Base-by-base conservation (phyloP, 2,797 vertebrate genomes). In the Epinephelus awoara region DNA sequence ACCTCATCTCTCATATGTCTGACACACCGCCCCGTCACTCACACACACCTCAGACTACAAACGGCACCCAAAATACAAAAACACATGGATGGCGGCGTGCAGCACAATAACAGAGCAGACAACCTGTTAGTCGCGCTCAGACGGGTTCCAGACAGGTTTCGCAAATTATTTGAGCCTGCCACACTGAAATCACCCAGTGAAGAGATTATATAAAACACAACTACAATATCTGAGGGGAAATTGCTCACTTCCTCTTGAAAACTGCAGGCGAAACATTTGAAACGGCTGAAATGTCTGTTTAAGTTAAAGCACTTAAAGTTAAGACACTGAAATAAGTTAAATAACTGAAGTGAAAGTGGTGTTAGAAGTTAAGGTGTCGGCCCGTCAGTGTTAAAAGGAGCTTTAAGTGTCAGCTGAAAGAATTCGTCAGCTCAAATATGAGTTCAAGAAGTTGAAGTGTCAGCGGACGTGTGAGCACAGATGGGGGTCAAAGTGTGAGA, bases 1-100 rank as follows among this genome's bases (percentile, higher is more conserved):
- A 80, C 84, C 77, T 85, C 82, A 58, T 85, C 54, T 66, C 72
- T 89, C 85, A 75, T 67, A 73, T 59, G 66, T 67, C 73, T 80
- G 68, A 42, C 80, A 72, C 82, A 71, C 67, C 38, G 7, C 44
- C 49, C 62, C 25, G 83, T 87, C 86, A 83, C 71, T 75, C 82
- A 76, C 64, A 72, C 70, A 25, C 8, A 59, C 70, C 76, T 73
- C 70, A 19, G 66, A 82, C 73, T 80, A 56, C 74, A 84, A 67
- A 72, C 73, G 13, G 67, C 63, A 52, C 25, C 55, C 59, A 21
- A 67, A 66, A 65, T 61, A 72, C 58, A 58, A 55, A 72, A 67
- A 75, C 68, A 55, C 3, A 42, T 42, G 59, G 7, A 58, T 19
- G 54, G 34, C 34, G 0, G 34, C 0, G 59, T 55, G 76, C 69